Base-by-base conservation (phyloP, 1,140 invertebrate species). In the Odontomachus brunneus region DNA sequence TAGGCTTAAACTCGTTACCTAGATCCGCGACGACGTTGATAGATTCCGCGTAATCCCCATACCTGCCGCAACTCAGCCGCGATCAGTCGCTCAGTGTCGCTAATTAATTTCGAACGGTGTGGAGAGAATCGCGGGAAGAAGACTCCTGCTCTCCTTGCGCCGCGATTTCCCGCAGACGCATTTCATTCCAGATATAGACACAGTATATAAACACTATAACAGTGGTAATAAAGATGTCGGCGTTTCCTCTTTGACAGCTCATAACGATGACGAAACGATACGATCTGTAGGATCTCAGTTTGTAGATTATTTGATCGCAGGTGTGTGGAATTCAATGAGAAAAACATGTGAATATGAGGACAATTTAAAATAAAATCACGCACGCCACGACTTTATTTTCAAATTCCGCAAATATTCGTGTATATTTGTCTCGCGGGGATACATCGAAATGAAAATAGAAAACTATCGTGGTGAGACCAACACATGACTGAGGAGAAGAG, bases 161-260 rank as follows among this genome's bases (percentile, higher is more conserved):
- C 51, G 12, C n/a, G 38, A 60, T 75, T 84, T 85, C 60, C 85
- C 80, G 60, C 83, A 72, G 75, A 88, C 90, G 90, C 90, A 88
- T 88, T 91, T 89, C 53, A 82, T 90, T 88, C 88, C 83, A 67
- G 38, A 89, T 90, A 91, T 90, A 91, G 86, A 71, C 71, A 5
- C 71, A 51, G 65, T 83, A 83, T 89, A 89, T 88, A 90, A 88
- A 90, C 86, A 78, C 82, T 57, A 63, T 57, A 55, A 9, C 76
- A 44, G 57, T n/a, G 74, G 81, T 80, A 89, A 89, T 88, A 90
- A 91, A 90, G 87, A 90, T 86, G 89, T 91, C 87, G 81, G 57
- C 66, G 67, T 44, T 44, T 44, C 38, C 9, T 44, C 38, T 44
- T 44, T 44, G 38, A 44, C 38, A 44, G 38, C 38, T 44, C 9